These are phyloP conservation scores for Neuroscelio doddi DNA, from an alignment of 2,888 invertebrate genomes.

Conservation along the genomic window DNA sequence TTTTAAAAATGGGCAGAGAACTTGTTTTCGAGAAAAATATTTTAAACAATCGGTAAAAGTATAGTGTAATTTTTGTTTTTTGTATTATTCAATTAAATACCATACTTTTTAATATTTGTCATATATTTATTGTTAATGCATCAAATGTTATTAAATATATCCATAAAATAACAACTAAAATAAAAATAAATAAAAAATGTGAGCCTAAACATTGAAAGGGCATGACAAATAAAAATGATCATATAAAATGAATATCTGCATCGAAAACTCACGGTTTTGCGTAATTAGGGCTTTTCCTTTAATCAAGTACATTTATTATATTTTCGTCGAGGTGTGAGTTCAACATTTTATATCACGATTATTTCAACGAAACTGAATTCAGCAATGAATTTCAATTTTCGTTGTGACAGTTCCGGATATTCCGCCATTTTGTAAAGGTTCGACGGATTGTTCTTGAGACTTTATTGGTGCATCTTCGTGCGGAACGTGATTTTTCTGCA, in stretches of 20 bases:
- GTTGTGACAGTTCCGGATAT: constrained; percentile 18
- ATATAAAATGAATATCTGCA: constrained; percentile 24
- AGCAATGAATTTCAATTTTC: constrained; percentile 36
- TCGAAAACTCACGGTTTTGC: constrained; percentile 29
- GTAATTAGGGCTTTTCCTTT: constrained; percentile 39
- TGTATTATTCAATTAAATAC: no score
- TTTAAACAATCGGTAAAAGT: no score
- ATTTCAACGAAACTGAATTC: constrained; percentile 26
- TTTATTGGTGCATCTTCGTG: constrained; percentile 21
- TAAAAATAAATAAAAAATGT: no score
- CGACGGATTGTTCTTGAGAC: constrained; percentile 27
- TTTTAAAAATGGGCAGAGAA: no score
- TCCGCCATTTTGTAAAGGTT: constrained; percentile 33
- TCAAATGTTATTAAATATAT: no score
- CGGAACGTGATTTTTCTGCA: constrained; percentile 34
- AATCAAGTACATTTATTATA: constrained; percentile 24
- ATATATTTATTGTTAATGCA: no score
- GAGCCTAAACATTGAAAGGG: constrained; percentile 14
- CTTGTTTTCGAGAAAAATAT: no score
- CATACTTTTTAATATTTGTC: no score
- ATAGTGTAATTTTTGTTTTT: no score
- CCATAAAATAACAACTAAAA: neutral
- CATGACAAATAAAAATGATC: constrained; percentile 17
- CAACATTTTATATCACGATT: constrained; percentile 23
- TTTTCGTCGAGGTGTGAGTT: constrained; percentile 1